These are phyloP conservation scores for Triplophysa rosa DNA, from an alignment of 2,113 vertebrate species.

Conservation along the genomic window DNA sequence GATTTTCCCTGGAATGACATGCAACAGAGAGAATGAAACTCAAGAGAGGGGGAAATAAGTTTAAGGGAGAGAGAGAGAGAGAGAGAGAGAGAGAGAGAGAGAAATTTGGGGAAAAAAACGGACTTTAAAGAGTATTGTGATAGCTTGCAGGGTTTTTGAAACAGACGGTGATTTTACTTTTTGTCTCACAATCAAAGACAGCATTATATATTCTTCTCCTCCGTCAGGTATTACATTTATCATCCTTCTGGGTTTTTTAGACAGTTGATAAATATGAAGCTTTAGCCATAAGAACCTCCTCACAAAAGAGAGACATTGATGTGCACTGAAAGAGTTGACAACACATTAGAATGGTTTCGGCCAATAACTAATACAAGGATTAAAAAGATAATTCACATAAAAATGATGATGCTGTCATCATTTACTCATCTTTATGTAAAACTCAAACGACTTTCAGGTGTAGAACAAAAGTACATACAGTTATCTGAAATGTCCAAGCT, in stretches of 20 bases:
- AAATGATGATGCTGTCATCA: too few relatives aligned
- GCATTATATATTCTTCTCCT: constrained; percentile 18
- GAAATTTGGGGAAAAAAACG: constrained; percentile 18
- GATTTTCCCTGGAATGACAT: constrained; percentile 52
- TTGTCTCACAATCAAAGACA: constrained; percentile 31
- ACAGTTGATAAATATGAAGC: constrained; percentile 37
- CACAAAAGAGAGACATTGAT: not conserved
- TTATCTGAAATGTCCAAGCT: too few relatives aligned
- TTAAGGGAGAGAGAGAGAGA: constrained; percentile 37
- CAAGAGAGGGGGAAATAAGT: constrained; percentile 27
- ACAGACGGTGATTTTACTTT: constrained; percentile 36
- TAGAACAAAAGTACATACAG: too few relatives aligned
- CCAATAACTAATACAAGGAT: constrained; percentile 20
- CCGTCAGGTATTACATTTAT: constrained; percentile 25
- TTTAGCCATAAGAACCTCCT: not conserved
- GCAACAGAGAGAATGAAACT: constrained; percentile 44
- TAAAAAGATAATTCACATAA: not conserved
- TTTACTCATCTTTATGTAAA: too few relatives aligned
- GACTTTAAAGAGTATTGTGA: constrained; percentile 21
- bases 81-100: constrained; percentile 24
- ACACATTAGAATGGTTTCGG: not conserved
- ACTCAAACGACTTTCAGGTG: too few relatives aligned
- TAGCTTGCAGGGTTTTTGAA: constrained; percentile 39
- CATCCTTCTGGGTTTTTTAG: not conserved
- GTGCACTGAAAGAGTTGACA: not conserved